Conservation (phyloP, 2,888 invertebrate species). For the Oxystoma pomonae region DNA sequence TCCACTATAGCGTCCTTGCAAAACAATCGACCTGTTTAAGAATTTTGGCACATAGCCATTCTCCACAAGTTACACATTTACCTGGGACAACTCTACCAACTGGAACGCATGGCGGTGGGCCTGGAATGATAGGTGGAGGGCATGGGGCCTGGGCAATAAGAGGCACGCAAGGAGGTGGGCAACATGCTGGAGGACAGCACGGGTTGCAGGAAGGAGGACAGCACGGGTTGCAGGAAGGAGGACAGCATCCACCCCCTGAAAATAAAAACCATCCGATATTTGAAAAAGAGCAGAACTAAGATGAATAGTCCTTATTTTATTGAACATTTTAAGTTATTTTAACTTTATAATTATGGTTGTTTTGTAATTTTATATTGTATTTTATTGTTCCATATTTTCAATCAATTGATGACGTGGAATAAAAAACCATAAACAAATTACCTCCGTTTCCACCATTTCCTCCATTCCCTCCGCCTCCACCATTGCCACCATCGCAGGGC, state of each 20-base stretch:
- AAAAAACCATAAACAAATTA: too few species aligned
- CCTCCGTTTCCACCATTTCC: background rate
- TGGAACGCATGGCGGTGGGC: slow-evolving; percentile 36
- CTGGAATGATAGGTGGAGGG: slow-evolving; percentile 36
- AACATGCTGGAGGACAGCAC: slow-evolving; percentile 31
- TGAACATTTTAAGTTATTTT: too few species aligned
- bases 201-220: slow-evolving; percentile 29
- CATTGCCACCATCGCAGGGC: slow-evolving; percentile 22
- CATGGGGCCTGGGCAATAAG: slow-evolving; percentile 37
- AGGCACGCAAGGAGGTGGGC: slow-evolving; percentile 35
- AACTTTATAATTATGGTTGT: too few species aligned
- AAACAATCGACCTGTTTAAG: too few species aligned
- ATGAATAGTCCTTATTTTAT: too few species aligned
- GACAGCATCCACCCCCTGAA: background rate
- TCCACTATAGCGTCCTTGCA: too few species aligned
- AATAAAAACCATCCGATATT: slow-evolving; percentile 1
- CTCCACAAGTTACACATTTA: too few species aligned
- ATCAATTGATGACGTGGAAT: too few species aligned
- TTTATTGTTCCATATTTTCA: too few species aligned
- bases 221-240: slow-evolving; percentile 14
- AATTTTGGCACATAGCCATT: too few species aligned
- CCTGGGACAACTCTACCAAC: slow-evolving; percentile 34
- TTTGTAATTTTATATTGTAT: too few species aligned
- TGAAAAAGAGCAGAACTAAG: background rate
- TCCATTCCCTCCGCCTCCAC: slow-evolving; percentile 7